A percentile compares a stretch with the other conserved stretches of the same genome.
phyloP scores from a whole-genome alignment of 2,797 vertebrate species.

The Numenius phaeopus region DNA sequence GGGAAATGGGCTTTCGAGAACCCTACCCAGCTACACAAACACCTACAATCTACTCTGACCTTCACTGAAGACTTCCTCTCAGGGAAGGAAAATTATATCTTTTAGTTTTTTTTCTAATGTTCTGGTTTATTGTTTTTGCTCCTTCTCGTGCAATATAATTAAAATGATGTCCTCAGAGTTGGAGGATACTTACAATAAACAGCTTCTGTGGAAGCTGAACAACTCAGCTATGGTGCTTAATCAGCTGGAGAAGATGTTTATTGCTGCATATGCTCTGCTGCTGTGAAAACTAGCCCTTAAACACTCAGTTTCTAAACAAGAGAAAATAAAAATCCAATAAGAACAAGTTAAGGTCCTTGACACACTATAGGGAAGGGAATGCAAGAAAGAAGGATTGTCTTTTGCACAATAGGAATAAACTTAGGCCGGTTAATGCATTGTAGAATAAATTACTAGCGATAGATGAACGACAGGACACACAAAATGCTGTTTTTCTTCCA shows the following conservation, averaged over 20 bases:
- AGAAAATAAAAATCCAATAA: slow-evolving; percentile 69
- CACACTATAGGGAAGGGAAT: slow-evolving; percentile 21
- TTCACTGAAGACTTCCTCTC: slow-evolving; percentile 51
- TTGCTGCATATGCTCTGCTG: slow-evolving; percentile 49
- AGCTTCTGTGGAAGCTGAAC: slow-evolving; percentile 33
- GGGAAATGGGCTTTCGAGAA: background rate
- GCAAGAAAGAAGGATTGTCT: slow-evolving; percentile 18
- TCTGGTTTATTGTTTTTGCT: slow-evolving; percentile 51
- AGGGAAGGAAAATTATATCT: slow-evolving; percentile 55
- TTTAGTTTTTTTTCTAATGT: slow-evolving; percentile 62
- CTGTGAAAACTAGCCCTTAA: slow-evolving; percentile 51
- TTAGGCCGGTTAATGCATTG: background rate
- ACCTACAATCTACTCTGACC: slow-evolving; percentile 35
- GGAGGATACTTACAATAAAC: slow-evolving; percentile 37
- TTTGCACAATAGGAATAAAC: background rate
- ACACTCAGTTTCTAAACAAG: slow-evolving; percentile 48
- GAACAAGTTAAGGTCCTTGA: slow-evolving; percentile 64
- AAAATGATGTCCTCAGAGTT: slow-evolving; percentile 60
- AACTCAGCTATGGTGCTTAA: slow-evolving; percentile 41
- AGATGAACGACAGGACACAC: background rate
- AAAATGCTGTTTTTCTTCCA: slow-evolving; percentile 34
- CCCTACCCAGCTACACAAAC: background rate
- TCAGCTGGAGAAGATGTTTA: slow-evolving; percentile 61
- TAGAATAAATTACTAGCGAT: slow-evolving; percentile 42
- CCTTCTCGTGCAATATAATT: slow-evolving; percentile 66